These are phyloP conservation scores for Corythornis vintsioides DNA, from an alignment of 2,113 vertebrate genomes.

Conservation along the genomic window DNA sequence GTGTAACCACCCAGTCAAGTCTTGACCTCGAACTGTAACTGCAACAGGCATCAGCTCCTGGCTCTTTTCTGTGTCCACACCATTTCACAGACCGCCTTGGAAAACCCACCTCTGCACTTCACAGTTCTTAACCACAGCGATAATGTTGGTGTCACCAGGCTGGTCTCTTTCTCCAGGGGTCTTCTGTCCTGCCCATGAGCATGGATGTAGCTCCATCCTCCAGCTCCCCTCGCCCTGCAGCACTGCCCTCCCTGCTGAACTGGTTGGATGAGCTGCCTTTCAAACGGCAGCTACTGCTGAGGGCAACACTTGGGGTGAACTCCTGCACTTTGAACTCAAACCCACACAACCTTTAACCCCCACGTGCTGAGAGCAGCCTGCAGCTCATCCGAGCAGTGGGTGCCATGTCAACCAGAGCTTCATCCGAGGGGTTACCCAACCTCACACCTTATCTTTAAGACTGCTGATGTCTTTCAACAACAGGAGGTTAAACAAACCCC, in stretches of 20 bases:
- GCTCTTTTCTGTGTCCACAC: background rate
- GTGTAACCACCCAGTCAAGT: accelerated
- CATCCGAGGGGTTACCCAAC: background rate
- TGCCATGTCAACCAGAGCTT: background rate
- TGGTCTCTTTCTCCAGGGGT: accelerated
- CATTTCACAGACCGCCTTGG: background rate
- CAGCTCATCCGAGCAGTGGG: background rate
- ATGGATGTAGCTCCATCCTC: background rate
- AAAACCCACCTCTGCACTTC: too few species aligned
- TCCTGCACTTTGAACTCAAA: background rate
- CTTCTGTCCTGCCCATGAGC: background rate
- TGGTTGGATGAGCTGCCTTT: background rate
- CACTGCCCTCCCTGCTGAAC: background rate
- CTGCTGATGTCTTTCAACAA: background rate
- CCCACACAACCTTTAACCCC: background rate
- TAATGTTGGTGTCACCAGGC: background rate
- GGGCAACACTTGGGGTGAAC: background rate
- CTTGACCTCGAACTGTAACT: background rate
- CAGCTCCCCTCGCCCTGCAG: background rate
- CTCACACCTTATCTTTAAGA: too few species aligned
- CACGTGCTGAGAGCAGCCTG: accelerated
- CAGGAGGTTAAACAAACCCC: background rate
- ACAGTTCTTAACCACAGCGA: background rate
- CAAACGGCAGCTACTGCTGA: background rate
- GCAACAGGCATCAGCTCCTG: background rate